Percentiles rank a stretch among this genome's conserved stretches.
phyloP scores from a whole-genome alignment of 2,797 vertebrate species.

The Argentina silus region DNA sequence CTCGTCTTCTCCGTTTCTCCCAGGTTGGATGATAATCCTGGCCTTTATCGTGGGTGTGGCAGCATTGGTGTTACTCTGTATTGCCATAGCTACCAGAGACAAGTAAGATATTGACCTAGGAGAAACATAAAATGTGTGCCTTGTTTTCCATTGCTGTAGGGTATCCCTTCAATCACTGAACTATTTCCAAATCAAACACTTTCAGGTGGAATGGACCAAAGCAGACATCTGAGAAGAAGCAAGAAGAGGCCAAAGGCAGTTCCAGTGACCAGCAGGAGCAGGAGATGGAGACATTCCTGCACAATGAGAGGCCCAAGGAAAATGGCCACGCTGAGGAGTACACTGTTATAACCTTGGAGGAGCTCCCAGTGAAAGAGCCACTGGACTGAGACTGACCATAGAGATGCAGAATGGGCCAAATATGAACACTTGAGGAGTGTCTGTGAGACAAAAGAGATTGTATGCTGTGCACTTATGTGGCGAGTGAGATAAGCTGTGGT shows the following conservation, averaged over 20 bases:
- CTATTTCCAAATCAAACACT: slow-evolving; percentile 1
- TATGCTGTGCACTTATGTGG: slow-evolving; percentile 18
- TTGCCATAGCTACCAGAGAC: slow-evolving; percentile 74
- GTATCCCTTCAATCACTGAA: neutral
- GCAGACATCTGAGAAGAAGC: slow-evolving; percentile 72
- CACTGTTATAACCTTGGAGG: slow-evolving; percentile 69
- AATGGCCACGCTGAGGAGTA: slow-evolving; percentile 72
- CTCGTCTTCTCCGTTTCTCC: slow-evolving; percentile 11
- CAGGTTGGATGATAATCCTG: slow-evolving; percentile 78
- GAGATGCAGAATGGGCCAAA: neutral
- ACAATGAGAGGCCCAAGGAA: slow-evolving; percentile 71
- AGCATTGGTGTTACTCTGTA: slow-evolving; percentile 62
- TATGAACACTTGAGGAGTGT: slow-evolving; percentile 9
- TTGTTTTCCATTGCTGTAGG: no score
- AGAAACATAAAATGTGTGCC: no score
- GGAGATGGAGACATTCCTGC: slow-evolving; percentile 88
- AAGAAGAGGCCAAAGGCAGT: slow-evolving; percentile 66
- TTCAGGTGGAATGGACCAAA: slow-evolving; percentile 82
- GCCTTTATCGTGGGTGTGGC: slow-evolving; percentile 67
- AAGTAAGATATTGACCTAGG: slow-evolving; percentile 60
- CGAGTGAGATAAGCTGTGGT: slow-evolving; percentile 10
- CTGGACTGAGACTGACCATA: slow-evolving; percentile 40
- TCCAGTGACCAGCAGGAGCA: slow-evolving; percentile 69
- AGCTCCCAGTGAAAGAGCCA: slow-evolving; percentile 55
- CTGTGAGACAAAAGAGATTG: slow-evolving; percentile 19